Evolutionary conservation across 2,113 vertebrate species (phyloP), one percentile per base, ranked within the genome.

Genomic region (Azemiops feae): DNA sequence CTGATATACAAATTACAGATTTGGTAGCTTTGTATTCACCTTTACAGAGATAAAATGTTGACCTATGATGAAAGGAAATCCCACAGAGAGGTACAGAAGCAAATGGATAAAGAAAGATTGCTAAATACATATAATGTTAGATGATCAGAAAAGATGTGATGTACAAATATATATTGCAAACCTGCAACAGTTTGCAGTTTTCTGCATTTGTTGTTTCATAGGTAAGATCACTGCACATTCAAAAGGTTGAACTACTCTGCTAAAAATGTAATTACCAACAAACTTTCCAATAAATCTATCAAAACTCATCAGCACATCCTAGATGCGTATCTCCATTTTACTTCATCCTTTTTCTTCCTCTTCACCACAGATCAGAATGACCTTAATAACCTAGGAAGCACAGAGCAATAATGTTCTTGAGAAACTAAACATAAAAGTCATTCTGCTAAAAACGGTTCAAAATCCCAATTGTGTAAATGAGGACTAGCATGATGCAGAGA

Each of bases 381-480:
- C 16, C 58, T 69, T n/a, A 47, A 58, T 52, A 30, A 50, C 27
- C 64, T 47, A 69, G 30, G 34, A 89, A 57, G 25, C 34, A 58
- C 20, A 57, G 0, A 1, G 85, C 45, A 92, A 64, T 64, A 34
- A 39, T 22, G 25, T 87, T 34, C 45, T 34, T 60, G n/a, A 87
- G 57, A 81, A 89, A 92, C 34, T 4, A 45, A 74, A 74, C 30
- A 47, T 4, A 58, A 45, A 92, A 88, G 25, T 50, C 69, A 57
- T 57, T 89, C 92, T 52, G 20, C 52, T 54, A 89, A 89, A 54
- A 30, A 89, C 3, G 22, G 92, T 85, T 85, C 92, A 93, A 52
- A 89, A 69, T 93, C 69, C 30, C 43, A 25, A 11, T 47, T 30
- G 25, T 58, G 64, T 43, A 85, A 45, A 54, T 87, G 69, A 25